phyloP scores from a whole-genome alignment of 2,113 vertebrate species.

The Cathartes aura region DNA sequence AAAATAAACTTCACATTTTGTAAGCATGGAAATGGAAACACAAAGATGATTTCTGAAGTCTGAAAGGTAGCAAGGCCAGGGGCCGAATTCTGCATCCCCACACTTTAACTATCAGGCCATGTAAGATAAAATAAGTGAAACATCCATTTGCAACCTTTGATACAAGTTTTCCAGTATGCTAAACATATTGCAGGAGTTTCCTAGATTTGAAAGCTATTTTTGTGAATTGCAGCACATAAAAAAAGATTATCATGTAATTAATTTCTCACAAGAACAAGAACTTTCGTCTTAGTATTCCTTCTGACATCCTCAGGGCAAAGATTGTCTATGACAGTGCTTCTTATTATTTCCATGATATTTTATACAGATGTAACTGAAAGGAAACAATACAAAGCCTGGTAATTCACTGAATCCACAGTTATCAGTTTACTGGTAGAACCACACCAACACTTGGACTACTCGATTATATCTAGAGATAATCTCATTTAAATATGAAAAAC shows the following conservation, averaged over 20 bases:
- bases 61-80: neutral
- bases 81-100: neutral
- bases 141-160: neutral
- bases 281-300: neutral
- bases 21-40: neutral
- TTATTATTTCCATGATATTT: neutral
- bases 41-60: neutral
- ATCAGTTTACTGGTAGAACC: neutral
- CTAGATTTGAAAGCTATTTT: neutral
- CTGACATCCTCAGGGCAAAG: neutral
- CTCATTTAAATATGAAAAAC: neutral
- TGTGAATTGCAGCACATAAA: accelerated
- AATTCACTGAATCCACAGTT: neutral
- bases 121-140: neutral
- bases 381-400: neutral
- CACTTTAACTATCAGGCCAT: neutral
- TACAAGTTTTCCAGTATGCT: neutral
- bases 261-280: neutral
- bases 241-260: accelerated
- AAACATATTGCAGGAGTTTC: neutral
- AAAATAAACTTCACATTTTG: neutral
- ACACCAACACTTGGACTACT: neutral
- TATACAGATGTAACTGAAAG: neutral
- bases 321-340: neutral
- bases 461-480: neutral